These are phyloP conservation scores for Crotalus horridus DNA, from an alignment of 2,113 vertebrate species.

Conservation along the genomic window DNA sequence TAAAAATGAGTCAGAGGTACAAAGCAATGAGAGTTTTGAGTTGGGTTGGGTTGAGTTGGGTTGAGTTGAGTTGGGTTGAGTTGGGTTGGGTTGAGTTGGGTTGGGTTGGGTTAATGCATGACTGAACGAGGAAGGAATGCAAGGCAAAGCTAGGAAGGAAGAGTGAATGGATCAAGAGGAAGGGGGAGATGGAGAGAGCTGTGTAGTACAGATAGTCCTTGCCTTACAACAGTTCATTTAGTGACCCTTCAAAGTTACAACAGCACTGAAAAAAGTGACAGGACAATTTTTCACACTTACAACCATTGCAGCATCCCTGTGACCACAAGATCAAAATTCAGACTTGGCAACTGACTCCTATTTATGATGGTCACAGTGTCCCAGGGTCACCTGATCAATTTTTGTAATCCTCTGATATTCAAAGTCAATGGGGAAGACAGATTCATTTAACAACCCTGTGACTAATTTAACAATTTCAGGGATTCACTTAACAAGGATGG, in stretches of 20 bases:
- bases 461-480: not conserved
- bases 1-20: not conserved
- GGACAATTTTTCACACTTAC: not conserved
- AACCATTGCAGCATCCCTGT: not conserved
- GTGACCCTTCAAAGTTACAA: not conserved
- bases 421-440: not conserved
- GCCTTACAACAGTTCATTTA: not conserved
- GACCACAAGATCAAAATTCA: too few relatives aligned
- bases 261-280: too few relatives aligned
- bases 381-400: not conserved
- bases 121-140: not conserved
- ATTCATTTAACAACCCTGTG: too few relatives aligned
- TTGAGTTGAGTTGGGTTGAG: too few relatives aligned
- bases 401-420: not conserved
- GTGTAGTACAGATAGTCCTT: not conserved
- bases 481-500: not conserved
- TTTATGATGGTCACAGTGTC: too few relatives aligned
- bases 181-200: not conserved
- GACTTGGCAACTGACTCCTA: too few relatives aligned
- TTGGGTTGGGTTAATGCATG: not conserved
- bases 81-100: too few relatives aligned
- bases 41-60: too few relatives aligned
- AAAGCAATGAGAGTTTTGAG: not conserved
- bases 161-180: not conserved
- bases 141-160: not conserved